Evolutionary conservation across 2,797 vertebrate species (phyloP).

Genomic region (Coranthus polyacanthus): DNA sequence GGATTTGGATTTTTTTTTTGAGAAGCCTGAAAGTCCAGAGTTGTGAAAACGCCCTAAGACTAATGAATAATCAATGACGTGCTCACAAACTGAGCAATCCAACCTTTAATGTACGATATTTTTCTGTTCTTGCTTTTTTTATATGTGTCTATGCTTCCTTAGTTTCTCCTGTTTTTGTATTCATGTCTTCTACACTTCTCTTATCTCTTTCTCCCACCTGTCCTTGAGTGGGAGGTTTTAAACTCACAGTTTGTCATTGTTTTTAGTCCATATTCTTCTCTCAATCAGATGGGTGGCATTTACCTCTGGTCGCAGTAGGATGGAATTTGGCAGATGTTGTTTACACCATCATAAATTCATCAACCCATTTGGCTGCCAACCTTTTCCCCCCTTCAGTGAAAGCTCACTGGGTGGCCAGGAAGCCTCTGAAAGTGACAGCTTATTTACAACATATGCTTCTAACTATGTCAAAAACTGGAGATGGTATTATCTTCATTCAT

Average conservation of each 20-base stretch:
- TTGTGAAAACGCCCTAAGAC: too few relatives aligned
- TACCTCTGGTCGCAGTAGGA: conserved; percentile 39
- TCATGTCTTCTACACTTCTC: conserved; percentile 9
- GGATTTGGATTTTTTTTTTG: too few relatives aligned
- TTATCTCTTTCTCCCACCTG: conserved; percentile 26
- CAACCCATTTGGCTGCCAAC: conserved; percentile 38
- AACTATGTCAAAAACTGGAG: background rate
- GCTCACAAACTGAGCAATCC: too few relatives aligned
- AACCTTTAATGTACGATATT: too few relatives aligned
- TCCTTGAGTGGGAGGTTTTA: conserved; percentile 50
- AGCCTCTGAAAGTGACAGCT: conserved; percentile 3
- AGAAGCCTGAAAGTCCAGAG: too few relatives aligned
- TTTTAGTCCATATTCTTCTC: conserved; percentile 19
- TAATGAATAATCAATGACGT: too few relatives aligned
- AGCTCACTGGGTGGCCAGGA: conserved; percentile 18
- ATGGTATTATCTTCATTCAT: background rate
- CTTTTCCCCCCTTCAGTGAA: conserved; percentile 20
- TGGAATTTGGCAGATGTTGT: conserved; percentile 56
- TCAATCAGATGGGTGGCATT: conserved; percentile 33
- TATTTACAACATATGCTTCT: conserved; percentile 11
- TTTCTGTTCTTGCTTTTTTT: background rate
- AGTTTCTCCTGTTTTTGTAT: background rate
- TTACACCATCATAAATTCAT: conserved; percentile 50
- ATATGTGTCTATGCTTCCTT: background rate
- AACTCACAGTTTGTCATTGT: conserved; percentile 32